These are phyloP conservation scores for Abscondita cerata DNA, from an alignment of 2,888 invertebrate species.

Conservation along the genomic window DNA sequence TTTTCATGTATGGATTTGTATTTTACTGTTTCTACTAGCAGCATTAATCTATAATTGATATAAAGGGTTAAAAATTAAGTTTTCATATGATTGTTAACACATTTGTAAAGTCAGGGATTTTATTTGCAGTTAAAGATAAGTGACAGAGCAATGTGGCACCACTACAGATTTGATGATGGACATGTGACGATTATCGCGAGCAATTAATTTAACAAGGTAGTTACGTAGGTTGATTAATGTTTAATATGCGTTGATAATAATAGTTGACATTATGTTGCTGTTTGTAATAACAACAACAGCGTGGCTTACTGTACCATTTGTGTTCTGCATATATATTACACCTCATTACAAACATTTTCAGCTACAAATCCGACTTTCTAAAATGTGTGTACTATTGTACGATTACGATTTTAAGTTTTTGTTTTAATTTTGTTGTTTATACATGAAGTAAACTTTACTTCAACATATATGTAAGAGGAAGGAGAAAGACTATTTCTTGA, in stretches of 20 bases:
- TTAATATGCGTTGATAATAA: conserved; percentile 39
- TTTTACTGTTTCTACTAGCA: too few relatives aligned
- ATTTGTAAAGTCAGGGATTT: too few relatives aligned
- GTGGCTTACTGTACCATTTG: conserved; percentile 29
- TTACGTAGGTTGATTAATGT: conserved; percentile 44
- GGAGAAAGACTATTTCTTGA: too few relatives aligned
- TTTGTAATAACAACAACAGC: conserved; percentile 30
- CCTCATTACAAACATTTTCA: conserved; percentile 27
- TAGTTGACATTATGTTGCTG: conserved; percentile 33
- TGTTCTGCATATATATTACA: conserved; percentile 33
- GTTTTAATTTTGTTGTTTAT: too few relatives aligned
- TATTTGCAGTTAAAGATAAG: background rate
- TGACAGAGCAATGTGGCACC: background rate
- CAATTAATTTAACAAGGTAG: conserved; percentile 44
- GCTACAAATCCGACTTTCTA: background rate
- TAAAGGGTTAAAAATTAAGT: too few relatives aligned
- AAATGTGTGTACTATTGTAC: background rate
- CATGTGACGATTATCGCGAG: conserved; percentile 37
- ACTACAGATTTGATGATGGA: conserved; percentile 22
- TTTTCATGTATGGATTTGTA: too few relatives aligned
- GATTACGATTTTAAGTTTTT: too few relatives aligned
- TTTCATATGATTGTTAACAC: too few relatives aligned
- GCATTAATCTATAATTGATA: too few relatives aligned
- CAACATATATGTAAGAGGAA: too few relatives aligned
- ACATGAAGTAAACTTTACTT: too few relatives aligned